These are phyloP conservation scores for Neosilurus mollespiculum DNA, from an alignment of 2,797 vertebrate genomes.

Conservation along the genomic window DNA sequence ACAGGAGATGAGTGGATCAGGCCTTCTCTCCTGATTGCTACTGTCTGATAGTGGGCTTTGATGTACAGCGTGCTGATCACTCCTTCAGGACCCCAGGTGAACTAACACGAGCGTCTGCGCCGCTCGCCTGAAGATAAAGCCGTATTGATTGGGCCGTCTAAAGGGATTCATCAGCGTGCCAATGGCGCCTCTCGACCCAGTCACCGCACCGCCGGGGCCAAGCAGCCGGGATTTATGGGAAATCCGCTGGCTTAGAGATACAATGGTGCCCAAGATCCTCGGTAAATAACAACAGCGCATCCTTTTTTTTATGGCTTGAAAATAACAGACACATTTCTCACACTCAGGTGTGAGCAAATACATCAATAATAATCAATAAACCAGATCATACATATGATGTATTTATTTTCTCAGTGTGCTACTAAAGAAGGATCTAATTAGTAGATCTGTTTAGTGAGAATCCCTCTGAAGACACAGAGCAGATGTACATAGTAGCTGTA, in stretches of 20 bases:
- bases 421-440: slow-evolving; percentile 13
- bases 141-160: slow-evolving; percentile 91
- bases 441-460: slow-evolving; percentile 5
- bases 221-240: slow-evolving; percentile 79
- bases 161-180: slow-evolving; percentile 94
- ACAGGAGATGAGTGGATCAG: slow-evolving; percentile 55
- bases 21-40: slow-evolving; percentile 53
- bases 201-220: slow-evolving; percentile 54
- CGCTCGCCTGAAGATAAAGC: slow-evolving; percentile 83
- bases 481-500: slow-evolving; percentile 24
- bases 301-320: slow-evolving; percentile 27
- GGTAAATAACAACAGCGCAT: slow-evolving; percentile 79
- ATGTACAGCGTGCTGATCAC: slow-evolving; percentile 55
- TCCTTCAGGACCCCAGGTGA: slow-evolving; percentile 74
- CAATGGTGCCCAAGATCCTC: slow-evolving; percentile 66
- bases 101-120: slow-evolving; percentile 68
- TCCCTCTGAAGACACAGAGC: slow-evolving; percentile 38
- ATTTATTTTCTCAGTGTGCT: not conserved
- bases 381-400: slow-evolving; percentile 54
- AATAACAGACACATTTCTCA: slow-evolving; percentile 23
- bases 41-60: slow-evolving; percentile 58
- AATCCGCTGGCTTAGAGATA: slow-evolving; percentile 85
- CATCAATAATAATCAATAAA: slow-evolving; percentile 53
- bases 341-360: slow-evolving; percentile 9
- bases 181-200: slow-evolving; percentile 71